A percentile compares a stretch with the other conserved stretches of the same genome.
These are phyloP conservation scores for Ethmia dodecea DNA, from an alignment of 2,888 invertebrate genomes.

Conservation along the genomic window DNA sequence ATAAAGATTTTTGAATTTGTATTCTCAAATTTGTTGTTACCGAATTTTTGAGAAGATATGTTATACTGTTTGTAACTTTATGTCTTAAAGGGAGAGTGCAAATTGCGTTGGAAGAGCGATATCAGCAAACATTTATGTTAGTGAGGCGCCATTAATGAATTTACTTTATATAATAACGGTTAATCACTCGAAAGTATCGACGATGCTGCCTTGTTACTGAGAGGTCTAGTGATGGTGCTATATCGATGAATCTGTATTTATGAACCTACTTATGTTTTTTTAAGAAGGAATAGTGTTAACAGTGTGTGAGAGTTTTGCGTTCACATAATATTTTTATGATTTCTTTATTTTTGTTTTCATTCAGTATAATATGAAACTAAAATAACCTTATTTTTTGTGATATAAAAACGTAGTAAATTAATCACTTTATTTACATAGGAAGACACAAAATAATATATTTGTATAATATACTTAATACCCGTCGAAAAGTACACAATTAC, in stretches of 20 bases:
- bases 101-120: conserved; percentile 23
- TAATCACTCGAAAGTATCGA: conserved; percentile 73
- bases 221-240: conserved; percentile 36
- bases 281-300: no score
- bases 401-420: no score
- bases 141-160: conserved; percentile 73
- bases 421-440: no score
- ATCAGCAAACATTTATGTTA: conserved; percentile 67
- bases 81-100: conserved; percentile 24
- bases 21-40: conserved; percentile 13
- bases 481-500: no score
- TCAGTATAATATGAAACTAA: no score
- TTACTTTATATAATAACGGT: conserved; percentile 77
- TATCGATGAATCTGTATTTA: conserved; percentile 6
- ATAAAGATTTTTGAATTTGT: not conserved
- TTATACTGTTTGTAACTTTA: conserved; percentile 30
- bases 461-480: no score
- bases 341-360: no score
- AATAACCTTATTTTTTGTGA: no score
- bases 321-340: no score
- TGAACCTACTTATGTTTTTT: no score
- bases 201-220: conserved; percentile 68
- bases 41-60: conserved; percentile 25
- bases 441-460: no score
- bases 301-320: no score